A percentile compares a stretch with the other conserved stretches of the same genome.
These are phyloP conservation scores for Rotaria socialis DNA, from an alignment of 2,888 invertebrate species.

Conservation along the genomic window DNA sequence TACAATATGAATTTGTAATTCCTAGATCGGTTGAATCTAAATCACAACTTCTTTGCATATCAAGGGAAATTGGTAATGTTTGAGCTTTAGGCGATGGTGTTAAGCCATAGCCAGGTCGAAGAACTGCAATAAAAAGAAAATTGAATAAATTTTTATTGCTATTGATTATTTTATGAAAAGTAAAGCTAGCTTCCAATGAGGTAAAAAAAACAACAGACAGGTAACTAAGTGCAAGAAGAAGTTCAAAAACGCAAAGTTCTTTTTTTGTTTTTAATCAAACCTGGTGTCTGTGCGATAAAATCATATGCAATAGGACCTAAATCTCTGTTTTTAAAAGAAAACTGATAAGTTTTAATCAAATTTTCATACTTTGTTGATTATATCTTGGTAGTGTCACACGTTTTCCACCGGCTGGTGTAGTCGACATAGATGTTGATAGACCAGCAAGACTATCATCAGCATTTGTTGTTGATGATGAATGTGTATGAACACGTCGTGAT, in stretches of 20 bases:
- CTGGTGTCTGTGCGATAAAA: neutral
- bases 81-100: constrained; percentile 19
- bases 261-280: neutral
- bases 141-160: too few species aligned
- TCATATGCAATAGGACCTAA: constrained; percentile 27
- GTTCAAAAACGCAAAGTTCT: neutral
- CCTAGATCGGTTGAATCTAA: neutral
- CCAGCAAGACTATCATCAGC: constrained; percentile 17
- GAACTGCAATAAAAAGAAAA: neutral
- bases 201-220: neutral
- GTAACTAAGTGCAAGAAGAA: neutral
- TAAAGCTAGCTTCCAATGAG: neutral
- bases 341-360: neutral
- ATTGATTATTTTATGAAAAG: neutral
- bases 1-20: constrained; percentile 30
- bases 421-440: neutral
- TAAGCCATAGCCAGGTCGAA: constrained; percentile 32
- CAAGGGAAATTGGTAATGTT: constrained; percentile 16
- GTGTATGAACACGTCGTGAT: constrained; percentile 31
- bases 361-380: neutral
- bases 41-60: constrained; percentile 36
- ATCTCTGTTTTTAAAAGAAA: neutral
- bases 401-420: constrained; percentile 31
- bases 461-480: constrained; percentile 28
- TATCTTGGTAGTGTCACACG: constrained; percentile 26